phyloP scores from a whole-genome alignment of 2,888 invertebrate species.

The Nineta flava region DNA sequence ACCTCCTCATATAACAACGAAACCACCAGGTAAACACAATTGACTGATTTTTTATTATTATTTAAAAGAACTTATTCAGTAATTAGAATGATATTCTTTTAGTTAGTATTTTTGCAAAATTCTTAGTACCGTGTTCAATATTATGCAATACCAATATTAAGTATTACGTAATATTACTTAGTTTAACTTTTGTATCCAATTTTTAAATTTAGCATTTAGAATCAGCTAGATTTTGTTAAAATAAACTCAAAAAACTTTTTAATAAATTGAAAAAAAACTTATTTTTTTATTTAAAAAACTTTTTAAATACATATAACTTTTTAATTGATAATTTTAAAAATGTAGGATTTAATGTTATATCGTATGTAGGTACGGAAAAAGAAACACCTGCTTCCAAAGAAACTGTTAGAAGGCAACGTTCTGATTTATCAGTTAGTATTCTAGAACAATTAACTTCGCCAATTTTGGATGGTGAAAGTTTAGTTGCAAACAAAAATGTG shows the following conservation, averaged over 20 bases:
- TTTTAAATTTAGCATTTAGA: too few species aligned
- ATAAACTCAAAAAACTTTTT: too few species aligned
- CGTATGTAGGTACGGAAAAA: slow-evolving; percentile 29
- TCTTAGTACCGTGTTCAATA: not conserved
- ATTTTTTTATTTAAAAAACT: too few species aligned
- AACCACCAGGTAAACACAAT: slow-evolving; percentile 23
- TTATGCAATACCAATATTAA: not conserved
- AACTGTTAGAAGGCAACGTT: slow-evolving; percentile 40
- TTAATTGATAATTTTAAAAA: too few species aligned
- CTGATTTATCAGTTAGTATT: slow-evolving; percentile 54
- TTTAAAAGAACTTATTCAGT: slow-evolving; percentile 14
- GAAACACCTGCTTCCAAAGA: slow-evolving; percentile 30
- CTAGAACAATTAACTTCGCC: slow-evolving; percentile 58
- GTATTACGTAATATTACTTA: not conserved
- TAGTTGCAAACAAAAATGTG: slow-evolving; percentile 15
- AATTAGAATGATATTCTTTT: slow-evolving; percentile 16
- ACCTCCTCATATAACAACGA: slow-evolving; percentile 31
- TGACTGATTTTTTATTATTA: slow-evolving; percentile 9
- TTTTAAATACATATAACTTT: too few species aligned
- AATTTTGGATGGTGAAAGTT: slow-evolving; percentile 35
- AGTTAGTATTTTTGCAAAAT: not conserved
- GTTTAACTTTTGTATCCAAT: too few species aligned
- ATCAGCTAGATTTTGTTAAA: too few species aligned
- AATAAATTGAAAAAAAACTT: too few species aligned
- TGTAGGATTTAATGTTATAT: too few species aligned